phyloP scores from a whole-genome alignment of 2,113 vertebrate species.

The Semicossyphus pulcher region DNA sequence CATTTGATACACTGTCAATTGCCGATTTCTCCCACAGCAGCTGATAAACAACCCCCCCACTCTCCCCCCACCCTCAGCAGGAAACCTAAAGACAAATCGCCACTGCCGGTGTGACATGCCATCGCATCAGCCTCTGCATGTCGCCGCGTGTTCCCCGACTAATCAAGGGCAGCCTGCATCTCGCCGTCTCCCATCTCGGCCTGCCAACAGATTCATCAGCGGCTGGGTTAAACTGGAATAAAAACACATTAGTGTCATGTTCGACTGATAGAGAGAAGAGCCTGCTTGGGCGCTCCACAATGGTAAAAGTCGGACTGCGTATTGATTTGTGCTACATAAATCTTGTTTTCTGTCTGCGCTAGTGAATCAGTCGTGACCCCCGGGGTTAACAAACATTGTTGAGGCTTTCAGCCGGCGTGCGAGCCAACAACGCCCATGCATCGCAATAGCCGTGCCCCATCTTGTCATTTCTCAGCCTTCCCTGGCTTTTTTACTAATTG shows the following conservation, averaged over 20 bases:
- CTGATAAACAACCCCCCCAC: slow-evolving; percentile 90
- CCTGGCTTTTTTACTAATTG: slow-evolving; percentile 94
- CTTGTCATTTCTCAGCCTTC: slow-evolving; percentile 91
- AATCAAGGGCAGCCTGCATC: slow-evolving; percentile 96
- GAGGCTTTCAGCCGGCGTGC: slow-evolving; percentile 92
- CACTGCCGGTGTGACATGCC: slow-evolving; percentile 89
- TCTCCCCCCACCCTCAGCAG: slow-evolving; percentile 83
- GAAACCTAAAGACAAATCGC: slow-evolving; percentile 92
- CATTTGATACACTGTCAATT: slow-evolving; percentile 69
- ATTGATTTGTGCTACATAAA: slow-evolving; percentile 99
- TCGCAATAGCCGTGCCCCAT: slow-evolving; percentile 92
- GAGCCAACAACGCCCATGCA: slow-evolving; percentile 85
- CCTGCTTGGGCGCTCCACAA: slow-evolving; percentile 88
- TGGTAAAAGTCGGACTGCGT: slow-evolving; percentile 92
- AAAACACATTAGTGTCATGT: slow-evolving; percentile 98
- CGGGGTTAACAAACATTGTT: slow-evolving; percentile 99
- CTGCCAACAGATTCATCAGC: slow-evolving; percentile 97
- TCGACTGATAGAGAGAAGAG: slow-evolving; percentile 97
- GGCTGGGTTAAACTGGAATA: slow-evolving; percentile 94
- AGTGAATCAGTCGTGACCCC: slow-evolving; percentile 97
- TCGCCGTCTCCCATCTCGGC: slow-evolving; percentile 90
- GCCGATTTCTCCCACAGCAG: slow-evolving; percentile 76
- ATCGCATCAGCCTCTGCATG: slow-evolving; percentile 92
- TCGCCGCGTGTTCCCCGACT: slow-evolving; percentile 93
- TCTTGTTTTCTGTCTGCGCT: slow-evolving; percentile 97